phyloP scores from a whole-genome alignment of 2,113 vertebrate species.

The Centropus unirufus region DNA sequence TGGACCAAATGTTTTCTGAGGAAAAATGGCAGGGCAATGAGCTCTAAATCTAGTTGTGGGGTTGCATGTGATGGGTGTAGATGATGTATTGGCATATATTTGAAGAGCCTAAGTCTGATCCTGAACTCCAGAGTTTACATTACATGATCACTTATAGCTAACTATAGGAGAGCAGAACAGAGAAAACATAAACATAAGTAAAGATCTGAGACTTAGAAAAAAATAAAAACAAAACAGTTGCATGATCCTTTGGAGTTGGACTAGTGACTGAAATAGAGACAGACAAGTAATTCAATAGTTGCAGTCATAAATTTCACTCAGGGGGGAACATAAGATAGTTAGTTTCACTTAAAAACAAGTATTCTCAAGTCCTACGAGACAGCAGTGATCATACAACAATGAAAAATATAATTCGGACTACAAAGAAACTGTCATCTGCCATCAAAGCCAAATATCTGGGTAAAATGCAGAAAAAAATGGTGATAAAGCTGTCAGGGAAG shows the following conservation, averaged over 20 bases:
- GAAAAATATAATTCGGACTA: constrained; percentile 57
- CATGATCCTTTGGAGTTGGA: constrained; percentile 19
- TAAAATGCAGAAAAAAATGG: constrained; percentile 3
- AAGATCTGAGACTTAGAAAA: background rate
- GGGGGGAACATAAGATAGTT: constrained; percentile 24
- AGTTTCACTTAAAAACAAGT: constrained; percentile 62
- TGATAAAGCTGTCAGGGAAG: background rate
- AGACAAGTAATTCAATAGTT: constrained; percentile 39
- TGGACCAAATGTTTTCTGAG: background rate
- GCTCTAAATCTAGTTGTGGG: background rate
- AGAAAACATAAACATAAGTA: background rate
- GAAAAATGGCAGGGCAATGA: background rate
- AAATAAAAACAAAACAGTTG: background rate
- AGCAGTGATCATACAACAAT: constrained; percentile 28
- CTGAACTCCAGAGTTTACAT: background rate
- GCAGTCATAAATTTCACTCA: constrained; percentile 57
- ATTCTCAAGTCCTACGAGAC: constrained; percentile 24
- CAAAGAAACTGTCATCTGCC: constrained; percentile 48
- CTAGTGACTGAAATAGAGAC: constrained; percentile 54
- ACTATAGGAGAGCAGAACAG: background rate
- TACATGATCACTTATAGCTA: background rate
- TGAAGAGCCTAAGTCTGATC: background rate
- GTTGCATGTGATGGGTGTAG: background rate
- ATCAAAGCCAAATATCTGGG: constrained; percentile 25
- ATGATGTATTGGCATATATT: background rate